phyloP scores from a whole-genome alignment of 2,113 vertebrate species.

The Vulpes ferrilata region DNA sequence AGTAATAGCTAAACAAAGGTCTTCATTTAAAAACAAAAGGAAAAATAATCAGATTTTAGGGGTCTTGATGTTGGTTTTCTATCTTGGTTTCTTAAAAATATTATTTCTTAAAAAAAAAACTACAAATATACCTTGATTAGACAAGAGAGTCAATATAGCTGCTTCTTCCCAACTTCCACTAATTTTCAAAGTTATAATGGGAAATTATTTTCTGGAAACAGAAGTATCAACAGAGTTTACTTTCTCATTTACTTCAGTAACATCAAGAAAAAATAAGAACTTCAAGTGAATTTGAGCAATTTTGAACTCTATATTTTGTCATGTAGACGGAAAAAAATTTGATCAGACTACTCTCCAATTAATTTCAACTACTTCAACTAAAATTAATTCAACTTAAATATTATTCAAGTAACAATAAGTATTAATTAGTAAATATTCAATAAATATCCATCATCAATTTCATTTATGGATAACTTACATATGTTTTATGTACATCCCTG shows the following conservation, averaged over 20 bases:
- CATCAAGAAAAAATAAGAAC: conserved; percentile 10
- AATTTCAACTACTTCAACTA: conserved; percentile 6
- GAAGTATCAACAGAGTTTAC: conserved; percentile 35
- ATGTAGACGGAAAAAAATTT: background rate
- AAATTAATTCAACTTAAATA: background rate
- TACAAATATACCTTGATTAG: background rate
- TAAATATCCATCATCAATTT: background rate
- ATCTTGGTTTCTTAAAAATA: conserved; percentile 8
- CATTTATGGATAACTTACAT: background rate
- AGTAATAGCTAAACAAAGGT: conserved; percentile 37
- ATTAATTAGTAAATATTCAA: background rate
- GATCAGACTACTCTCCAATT: background rate
- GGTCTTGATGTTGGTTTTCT: background rate
- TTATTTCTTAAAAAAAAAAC: background rate
- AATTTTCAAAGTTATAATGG: conserved; percentile 44
- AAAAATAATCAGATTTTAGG: conserved; percentile 2
- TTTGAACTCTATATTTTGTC: conserved; percentile 50
- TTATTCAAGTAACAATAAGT: background rate
- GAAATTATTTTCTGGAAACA: conserved; percentile 55
- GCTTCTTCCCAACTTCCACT: conserved; percentile 11
- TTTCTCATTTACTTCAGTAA: conserved; percentile 42
- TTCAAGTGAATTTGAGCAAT: conserved; percentile 20
- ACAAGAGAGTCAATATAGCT: background rate
- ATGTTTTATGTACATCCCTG: background rate
- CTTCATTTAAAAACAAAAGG: conserved; percentile 62